A percentile compares a stretch with the other conserved stretches of the same genome.
phyloP scores from a whole-genome alignment of 1,140 invertebrate species.

The Probaryconus sp. region DNA sequence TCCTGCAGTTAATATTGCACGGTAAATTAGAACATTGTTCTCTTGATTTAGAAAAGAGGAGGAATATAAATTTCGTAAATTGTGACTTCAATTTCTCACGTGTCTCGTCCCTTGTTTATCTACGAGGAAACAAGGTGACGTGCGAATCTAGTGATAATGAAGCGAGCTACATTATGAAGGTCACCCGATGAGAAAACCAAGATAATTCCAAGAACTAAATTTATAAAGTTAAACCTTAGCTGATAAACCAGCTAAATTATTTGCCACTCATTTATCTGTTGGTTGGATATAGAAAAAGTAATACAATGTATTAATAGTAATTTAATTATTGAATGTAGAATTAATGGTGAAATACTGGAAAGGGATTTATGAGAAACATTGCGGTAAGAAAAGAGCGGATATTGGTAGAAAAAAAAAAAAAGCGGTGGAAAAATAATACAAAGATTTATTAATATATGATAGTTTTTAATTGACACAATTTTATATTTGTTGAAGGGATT shows the following conservation, averaged over 20 bases:
- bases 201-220: slow-evolving; percentile 17
- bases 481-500: no score
- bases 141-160: slow-evolving; percentile 45
- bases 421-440: no score
- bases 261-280: slow-evolving; percentile 1
- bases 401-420: no score
- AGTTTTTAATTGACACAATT: no score
- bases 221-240: neutral
- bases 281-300: neutral
- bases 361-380: no score
- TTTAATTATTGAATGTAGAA: no score
- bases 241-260: neutral
- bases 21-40: no score
- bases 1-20: no score
- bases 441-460: no score
- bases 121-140: slow-evolving; percentile 26
- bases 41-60: no score
- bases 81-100: slow-evolving; percentile 36
- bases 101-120: slow-evolving; percentile 35
- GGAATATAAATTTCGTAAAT: slow-evolving; percentile 34
- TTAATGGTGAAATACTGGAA: no score
- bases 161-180: slow-evolving; percentile 28
- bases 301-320: neutral
- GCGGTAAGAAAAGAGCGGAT: no score
- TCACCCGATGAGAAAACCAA: slow-evolving; percentile 29